These are phyloP conservation scores for Tipula vernalis DNA, from an alignment of 2,888 invertebrate genomes.

Conservation along the genomic window DNA sequence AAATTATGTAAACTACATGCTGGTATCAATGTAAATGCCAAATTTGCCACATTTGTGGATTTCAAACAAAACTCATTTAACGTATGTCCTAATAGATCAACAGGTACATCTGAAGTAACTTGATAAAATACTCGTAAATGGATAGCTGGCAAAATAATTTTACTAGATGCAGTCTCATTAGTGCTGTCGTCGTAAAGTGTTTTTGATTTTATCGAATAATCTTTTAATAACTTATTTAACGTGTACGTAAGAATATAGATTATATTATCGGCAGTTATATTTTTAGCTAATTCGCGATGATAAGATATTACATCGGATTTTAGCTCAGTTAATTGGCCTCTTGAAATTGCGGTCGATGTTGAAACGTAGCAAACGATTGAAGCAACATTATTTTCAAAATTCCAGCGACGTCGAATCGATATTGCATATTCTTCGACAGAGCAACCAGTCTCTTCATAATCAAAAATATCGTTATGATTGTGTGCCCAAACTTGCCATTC, in stretches of 20 bases:
- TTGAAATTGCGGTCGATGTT: slow-evolving; percentile 42
- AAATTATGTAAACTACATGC: slow-evolving; percentile 68
- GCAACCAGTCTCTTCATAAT: slow-evolving; percentile 85
- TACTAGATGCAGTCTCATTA: slow-evolving; percentile 25
- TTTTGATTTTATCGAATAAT: slow-evolving; percentile 31
- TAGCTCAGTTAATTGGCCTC: slow-evolving; percentile 34
- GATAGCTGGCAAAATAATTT: slow-evolving; percentile 47
- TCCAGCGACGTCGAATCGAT: slow-evolving; percentile 74
- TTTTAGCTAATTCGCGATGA: slow-evolving; percentile 30
- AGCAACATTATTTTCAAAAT: slow-evolving; percentile 77
- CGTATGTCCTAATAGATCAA: slow-evolving; percentile 33
- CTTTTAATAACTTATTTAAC: slow-evolving; percentile 39
- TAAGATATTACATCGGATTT: slow-evolving; percentile 32
- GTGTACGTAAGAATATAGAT: slow-evolving; percentile 44
- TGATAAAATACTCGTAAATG: slow-evolving; percentile 68
- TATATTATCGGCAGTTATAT: slow-evolving; percentile 38
- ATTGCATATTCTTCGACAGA: slow-evolving; percentile 71
- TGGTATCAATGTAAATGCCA: slow-evolving; percentile 65
- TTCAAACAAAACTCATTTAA: slow-evolving; percentile 30
- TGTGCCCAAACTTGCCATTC: slow-evolving; percentile 95
- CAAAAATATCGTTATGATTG: slow-evolving; percentile 73
- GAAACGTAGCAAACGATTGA: slow-evolving; percentile 75
- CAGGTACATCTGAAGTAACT: slow-evolving; percentile 42
- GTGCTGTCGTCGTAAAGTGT: slow-evolving; percentile 25
- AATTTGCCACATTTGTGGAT: slow-evolving; percentile 27